phyloP scores from a whole-genome alignment of 2,797 vertebrate species.

The Atherinosoma microstoma region DNA sequence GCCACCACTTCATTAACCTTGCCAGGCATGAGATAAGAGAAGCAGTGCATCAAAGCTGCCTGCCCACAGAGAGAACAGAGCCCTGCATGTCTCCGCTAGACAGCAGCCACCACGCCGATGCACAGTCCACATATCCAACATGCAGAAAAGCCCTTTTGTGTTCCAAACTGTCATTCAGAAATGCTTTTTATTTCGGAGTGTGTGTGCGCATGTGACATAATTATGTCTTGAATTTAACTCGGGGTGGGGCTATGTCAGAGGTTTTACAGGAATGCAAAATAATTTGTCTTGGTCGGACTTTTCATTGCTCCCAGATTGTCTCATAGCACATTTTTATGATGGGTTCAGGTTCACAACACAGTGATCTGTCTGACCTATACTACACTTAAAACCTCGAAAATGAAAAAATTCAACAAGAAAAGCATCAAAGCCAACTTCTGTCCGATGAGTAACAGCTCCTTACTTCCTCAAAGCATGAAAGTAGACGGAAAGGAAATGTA shows the following conservation, averaged over 20 bases:
- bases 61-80: conserved; percentile 83
- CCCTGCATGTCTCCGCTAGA: conserved; percentile 72
- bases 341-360: conserved; percentile 47
- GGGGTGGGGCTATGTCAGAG: conserved; percentile 43
- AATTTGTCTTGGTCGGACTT: conserved; percentile 58
- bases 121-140: conserved; percentile 63
- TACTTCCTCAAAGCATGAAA: conserved; percentile 74
- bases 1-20: conserved; percentile 90
- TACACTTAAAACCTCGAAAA: conserved; percentile 52
- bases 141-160: conserved; percentile 71
- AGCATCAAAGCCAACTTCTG: conserved; percentile 72
- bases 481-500: conserved; percentile 73
- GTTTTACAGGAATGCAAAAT: conserved; percentile 56
- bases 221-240: conserved; percentile 59
- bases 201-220: conserved; percentile 25
- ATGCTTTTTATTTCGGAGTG: conserved; percentile 18
- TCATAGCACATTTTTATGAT: conserved; percentile 23
- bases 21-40: conserved; percentile 87
- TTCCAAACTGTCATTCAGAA: conserved; percentile 68
- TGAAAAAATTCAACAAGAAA: conserved; percentile 64
- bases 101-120: conserved; percentile 74
- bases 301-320: conserved; percentile 28
- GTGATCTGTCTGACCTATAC: conserved; percentile 50
- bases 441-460: conserved; percentile 67
- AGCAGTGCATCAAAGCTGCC: conserved; percentile 86